phyloP scores from a whole-genome alignment of 1,140 invertebrate species.

The Drosophila malerkotliana region DNA sequence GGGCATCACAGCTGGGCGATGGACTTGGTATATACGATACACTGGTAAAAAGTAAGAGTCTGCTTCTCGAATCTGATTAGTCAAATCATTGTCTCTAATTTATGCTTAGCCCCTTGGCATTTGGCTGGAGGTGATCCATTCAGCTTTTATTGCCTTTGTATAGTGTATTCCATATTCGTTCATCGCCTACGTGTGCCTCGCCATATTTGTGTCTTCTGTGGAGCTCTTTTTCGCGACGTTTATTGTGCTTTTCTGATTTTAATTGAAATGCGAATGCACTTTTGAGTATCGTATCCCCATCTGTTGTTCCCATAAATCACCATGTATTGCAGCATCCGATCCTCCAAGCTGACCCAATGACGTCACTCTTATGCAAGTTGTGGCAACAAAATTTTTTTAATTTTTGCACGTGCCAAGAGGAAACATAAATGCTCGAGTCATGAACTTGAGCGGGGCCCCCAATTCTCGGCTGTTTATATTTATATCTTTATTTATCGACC shows the following conservation, averaged over 20 bases:
- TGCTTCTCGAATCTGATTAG: not conserved
- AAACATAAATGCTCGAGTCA: conserved; percentile 37
- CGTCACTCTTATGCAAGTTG: conserved; percentile 68
- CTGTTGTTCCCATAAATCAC: conserved; percentile 61
- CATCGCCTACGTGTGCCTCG: conserved; percentile 28
- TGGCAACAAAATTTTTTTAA: conserved; percentile 12
- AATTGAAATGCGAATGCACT: conserved; percentile 82
- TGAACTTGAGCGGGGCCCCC: conserved; percentile 60
- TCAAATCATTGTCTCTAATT: not conserved
- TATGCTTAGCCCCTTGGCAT: conserved; percentile 12
- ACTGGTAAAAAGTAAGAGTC: not conserved
- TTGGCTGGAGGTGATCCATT: conserved; percentile 11
- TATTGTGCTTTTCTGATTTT: conserved; percentile 49
- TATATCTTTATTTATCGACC: conserved; percentile 59
- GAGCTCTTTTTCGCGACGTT: conserved; percentile 37
- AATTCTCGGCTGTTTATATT: conserved; percentile 26
- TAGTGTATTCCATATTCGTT: conserved; percentile 44
- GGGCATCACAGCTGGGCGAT: conserved; percentile 19
- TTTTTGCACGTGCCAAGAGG: conserved; percentile 49
- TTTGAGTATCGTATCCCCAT: conserved; percentile 64
- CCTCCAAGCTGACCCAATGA: conserved; percentile 34
- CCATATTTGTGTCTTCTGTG: conserved; percentile 41
- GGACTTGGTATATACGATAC: conserved; percentile 1
- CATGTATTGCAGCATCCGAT: conserved; percentile 43
- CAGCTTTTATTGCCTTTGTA: not conserved